Evolutionary conservation across 2,113 vertebrate genomes (phyloP), one percentile per base, ranked within the genome.

Genomic region (Gadus macrocephalus): DNA sequence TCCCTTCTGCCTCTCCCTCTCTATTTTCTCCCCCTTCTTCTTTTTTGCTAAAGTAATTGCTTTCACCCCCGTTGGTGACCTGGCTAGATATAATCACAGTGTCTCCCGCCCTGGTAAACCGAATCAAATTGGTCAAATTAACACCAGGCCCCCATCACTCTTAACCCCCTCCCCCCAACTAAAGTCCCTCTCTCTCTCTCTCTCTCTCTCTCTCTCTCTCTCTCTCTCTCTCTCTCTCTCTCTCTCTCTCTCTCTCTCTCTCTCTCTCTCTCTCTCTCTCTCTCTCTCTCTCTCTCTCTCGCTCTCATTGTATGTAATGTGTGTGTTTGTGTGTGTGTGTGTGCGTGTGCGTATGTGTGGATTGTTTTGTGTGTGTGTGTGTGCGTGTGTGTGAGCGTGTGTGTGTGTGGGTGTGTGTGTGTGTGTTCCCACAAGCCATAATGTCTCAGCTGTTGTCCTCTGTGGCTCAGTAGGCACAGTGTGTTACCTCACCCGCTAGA

Each of bases 111-210:
- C 77, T 38, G 81, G 83, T 79, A 80, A 84, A 89, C 89, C 90
- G 88, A 89, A 91, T 92, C 92, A 88, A 88, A 91, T 91, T 83
- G 88, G 86, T 88, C 86, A 89, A 89, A 92, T 92, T 83, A 92
- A 91, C 85, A 84, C 86, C 70, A 38, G 75, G 31, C 83, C 77
- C 78, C 70, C 71, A 9, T 15, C 22, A 27, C 62, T 1, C 27
- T 16, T 14, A 15, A 19, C 19, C 15, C 19, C 53, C 64, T 59
- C 22, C 53, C 9, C 25, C 7, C 17, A 49, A 17, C 53, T 20
- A 61, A 17, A 56, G 12, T 61, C n/a, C n/a, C 60, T 20, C 22
- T 62, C 15, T 15, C 62, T 17, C 14, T 28, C 62, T 35, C 27
- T 63, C 15, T n/a, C 62, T 16, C 62, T 63, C 9, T 20, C 12